Evolutionary conservation across 1,140 invertebrate genomes (phyloP).

Genomic region (Yoshiicerus persimilis): DNA sequence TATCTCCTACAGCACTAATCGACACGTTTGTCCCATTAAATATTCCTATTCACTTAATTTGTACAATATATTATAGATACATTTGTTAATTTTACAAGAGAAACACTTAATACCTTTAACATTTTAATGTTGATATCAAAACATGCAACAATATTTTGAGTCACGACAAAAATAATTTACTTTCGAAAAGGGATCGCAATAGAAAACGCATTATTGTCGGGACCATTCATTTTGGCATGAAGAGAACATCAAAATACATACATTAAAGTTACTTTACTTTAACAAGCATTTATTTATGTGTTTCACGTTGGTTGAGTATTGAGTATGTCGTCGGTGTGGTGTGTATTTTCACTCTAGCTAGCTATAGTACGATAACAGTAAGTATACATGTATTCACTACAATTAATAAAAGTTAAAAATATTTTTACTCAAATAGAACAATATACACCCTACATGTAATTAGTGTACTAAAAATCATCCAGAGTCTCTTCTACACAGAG

Average conservation of each 20-base stretch:
- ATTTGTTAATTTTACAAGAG: slow-evolving; percentile 1
- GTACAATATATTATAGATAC: neutral
- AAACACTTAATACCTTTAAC: neutral
- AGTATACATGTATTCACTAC: neutral
- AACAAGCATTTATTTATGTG: neutral
- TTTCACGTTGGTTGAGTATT: neutral
- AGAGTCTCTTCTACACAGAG: neutral
- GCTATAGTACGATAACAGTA: neutral
- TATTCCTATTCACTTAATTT: neutral
- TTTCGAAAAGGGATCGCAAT: too few species aligned
- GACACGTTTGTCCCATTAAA: neutral
- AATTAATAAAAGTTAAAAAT: neutral
- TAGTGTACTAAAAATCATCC: neutral
- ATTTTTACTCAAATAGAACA: neutral
- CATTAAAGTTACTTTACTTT: neutral
- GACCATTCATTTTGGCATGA: neutral
- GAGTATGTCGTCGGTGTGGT: slow-evolving; percentile 18
- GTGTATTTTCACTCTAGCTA: neutral
- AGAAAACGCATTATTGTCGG: neutral
- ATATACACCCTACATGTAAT: neutral
- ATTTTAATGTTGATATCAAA: neutral
- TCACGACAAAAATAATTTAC: too few species aligned
- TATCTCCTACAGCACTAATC: neutral
- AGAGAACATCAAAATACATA: neutral
- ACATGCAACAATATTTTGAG: neutral